Conservation (phyloP, 1,140 invertebrate species). For the Holcopasites calliopsidis region DNA sequence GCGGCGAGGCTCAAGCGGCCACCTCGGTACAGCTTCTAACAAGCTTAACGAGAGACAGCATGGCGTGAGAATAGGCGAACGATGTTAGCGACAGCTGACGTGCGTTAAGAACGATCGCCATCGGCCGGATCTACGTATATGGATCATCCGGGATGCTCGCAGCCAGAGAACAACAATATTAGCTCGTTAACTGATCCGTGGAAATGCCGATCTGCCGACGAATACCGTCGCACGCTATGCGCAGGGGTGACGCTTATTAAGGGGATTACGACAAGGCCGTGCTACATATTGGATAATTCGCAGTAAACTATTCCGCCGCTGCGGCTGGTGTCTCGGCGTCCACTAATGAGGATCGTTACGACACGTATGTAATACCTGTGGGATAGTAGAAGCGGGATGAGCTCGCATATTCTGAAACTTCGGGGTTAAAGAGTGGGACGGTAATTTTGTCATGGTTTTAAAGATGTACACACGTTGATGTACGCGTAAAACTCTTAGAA, state of each 20-base stretch:
- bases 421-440: too few relatives aligned
- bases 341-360: constrained; percentile 25
- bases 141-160: not conserved
- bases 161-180: too few relatives aligned
- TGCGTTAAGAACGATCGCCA: constrained; percentile 33
- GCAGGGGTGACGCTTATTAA: constrained; percentile 37
- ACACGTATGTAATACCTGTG: not conserved
- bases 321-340: constrained; percentile 5
- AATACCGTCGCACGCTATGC: not conserved
- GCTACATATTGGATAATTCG: constrained; percentile 53
- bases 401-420: too few relatives aligned
- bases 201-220: constrained; percentile 13
- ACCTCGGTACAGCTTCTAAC: not conserved
- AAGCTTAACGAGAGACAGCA: constrained; percentile 29
- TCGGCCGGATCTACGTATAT: constrained; percentile 19
- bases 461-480: too few relatives aligned
- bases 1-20: not conserved
- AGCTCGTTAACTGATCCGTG: not conserved
- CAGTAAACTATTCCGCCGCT: constrained; percentile 37
- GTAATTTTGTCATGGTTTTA: too few relatives aligned
- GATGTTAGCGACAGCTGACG: constrained; percentile 41
- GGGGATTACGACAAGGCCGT: constrained; percentile 46
- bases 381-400: constrained; percentile 18
- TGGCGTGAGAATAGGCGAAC: constrained; percentile 1
- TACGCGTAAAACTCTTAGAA: too few relatives aligned